These are phyloP conservation scores for Vanacampus margaritifer DNA, from an alignment of 2,113 vertebrate species.

Conservation along the genomic window DNA sequence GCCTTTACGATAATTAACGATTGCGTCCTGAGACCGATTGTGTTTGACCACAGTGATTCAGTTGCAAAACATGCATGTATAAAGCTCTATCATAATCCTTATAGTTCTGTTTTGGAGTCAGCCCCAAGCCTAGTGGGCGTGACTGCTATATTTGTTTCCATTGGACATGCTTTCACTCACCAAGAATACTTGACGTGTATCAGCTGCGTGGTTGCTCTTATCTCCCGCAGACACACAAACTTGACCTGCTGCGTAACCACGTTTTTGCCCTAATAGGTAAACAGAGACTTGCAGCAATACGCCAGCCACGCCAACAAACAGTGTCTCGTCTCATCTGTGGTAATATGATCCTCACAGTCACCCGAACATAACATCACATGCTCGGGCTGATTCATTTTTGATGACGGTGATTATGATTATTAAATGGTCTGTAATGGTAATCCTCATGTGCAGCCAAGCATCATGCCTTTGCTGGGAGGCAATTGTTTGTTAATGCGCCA, in stretches of 20 bases:
- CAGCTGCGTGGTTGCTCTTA: conserved; percentile 16
- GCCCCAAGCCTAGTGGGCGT: not conserved
- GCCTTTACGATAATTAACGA: not conserved
- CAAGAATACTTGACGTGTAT: conserved; percentile 2
- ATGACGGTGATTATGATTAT: conserved; percentile 59
- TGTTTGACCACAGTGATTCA: not conserved
- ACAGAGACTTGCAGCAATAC: conserved; percentile 7
- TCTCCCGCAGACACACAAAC: conserved; percentile 11
- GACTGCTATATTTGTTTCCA: not conserved
- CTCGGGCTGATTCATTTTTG: conserved; percentile 42
- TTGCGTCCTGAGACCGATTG: not conserved
- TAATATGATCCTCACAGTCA: conserved; percentile 35
- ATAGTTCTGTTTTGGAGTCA: not conserved
- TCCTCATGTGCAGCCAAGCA: conserved; percentile 47
- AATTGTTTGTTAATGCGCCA: conserved; percentile 62
- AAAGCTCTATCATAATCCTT: not conserved
- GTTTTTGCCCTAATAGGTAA: not conserved
- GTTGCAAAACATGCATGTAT: not conserved
- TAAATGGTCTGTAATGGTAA: conserved; percentile 65
- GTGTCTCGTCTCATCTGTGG: conserved; percentile 21
- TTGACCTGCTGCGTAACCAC: conserved; percentile 1
- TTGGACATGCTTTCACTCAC: not conserved
- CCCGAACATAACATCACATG: conserved; percentile 38
- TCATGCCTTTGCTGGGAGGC: conserved; percentile 42
- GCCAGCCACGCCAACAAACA: conserved; percentile 19